Evolutionary conservation across 2,797 vertebrate species (phyloP).

Genomic region (Lerista edwardsae): DNA sequence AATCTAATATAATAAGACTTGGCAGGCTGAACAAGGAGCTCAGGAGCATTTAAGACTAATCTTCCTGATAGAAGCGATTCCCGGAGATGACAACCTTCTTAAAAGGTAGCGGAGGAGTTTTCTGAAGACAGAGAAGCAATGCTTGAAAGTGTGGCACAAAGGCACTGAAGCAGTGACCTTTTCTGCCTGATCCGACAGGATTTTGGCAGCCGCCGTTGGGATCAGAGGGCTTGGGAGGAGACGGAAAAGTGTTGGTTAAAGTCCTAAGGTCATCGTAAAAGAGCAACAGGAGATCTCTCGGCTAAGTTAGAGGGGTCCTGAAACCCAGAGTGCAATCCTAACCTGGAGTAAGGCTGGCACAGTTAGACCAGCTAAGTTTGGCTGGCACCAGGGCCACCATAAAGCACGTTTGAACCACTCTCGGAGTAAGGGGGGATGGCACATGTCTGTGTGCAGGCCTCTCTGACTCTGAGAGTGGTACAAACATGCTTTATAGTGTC

Average conservation of each 20-base stretch:
- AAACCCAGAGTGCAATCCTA: too few species aligned
- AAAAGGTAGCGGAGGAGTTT: constrained; percentile 67
- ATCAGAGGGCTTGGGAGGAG: constrained; percentile 45
- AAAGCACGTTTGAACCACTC: too few species aligned
- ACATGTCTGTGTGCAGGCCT: too few species aligned
- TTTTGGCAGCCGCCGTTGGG: constrained; percentile 65
- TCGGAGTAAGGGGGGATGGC: too few species aligned
- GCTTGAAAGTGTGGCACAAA: constrained; percentile 42
- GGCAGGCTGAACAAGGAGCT: constrained; percentile 71
- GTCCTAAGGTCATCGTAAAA: constrained; percentile 48
- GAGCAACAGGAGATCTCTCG: constrained; percentile 46
- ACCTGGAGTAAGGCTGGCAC: too few species aligned
- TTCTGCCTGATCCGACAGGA: constrained; percentile 65
- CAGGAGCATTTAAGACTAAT: constrained; percentile 69
- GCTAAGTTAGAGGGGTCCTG: constrained; percentile 12
- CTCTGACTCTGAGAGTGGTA: too few species aligned
- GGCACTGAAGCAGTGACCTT: constrained; percentile 68
- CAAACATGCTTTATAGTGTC: too few species aligned
- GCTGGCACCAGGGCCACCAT: too few species aligned
- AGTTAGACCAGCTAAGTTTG: too few species aligned
- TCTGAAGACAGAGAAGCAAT: constrained; percentile 62
- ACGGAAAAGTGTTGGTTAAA: constrained; percentile 30
- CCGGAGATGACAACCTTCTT: constrained; percentile 72
- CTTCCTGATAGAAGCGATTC: constrained; percentile 65
- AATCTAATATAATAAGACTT: constrained; percentile 69